These are phyloP conservation scores for Euphydryas editha DNA, from an alignment of 2,888 invertebrate genomes.

Conservation along the genomic window DNA sequence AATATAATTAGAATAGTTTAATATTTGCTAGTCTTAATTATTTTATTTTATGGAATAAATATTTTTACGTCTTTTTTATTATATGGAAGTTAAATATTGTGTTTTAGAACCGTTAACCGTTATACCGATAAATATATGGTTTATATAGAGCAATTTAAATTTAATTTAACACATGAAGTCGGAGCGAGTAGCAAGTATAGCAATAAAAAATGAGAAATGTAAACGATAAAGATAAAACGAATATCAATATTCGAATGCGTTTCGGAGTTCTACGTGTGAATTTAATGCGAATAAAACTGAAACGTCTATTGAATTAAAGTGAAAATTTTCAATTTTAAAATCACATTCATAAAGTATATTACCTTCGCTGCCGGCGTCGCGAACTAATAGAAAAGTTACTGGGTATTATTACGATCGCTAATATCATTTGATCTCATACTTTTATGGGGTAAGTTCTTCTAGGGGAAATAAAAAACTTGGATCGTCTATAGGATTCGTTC, in stretches of 20 bases:
- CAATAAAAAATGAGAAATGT: background rate
- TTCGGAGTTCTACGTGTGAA: slow-evolving; percentile 16
- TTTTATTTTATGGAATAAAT: too few relatives aligned
- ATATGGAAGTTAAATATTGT: too few relatives aligned
- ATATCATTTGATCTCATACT: slow-evolving; percentile 32
- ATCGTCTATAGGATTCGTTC: slow-evolving; percentile 6
- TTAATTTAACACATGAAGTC: background rate
- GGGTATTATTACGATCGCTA: slow-evolving; percentile 26
- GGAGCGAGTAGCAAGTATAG: background rate
- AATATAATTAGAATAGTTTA: too few relatives aligned
- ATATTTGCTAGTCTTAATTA: too few relatives aligned
- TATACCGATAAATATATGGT: too few relatives aligned
- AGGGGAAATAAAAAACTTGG: slow-evolving; percentile 20
- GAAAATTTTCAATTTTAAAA: slow-evolving; percentile 29
- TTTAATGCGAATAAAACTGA: slow-evolving; percentile 18
- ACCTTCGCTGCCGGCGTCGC: slow-evolving; percentile 18
- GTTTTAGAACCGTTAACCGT: too few relatives aligned
- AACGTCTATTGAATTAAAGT: slow-evolving; percentile 22
- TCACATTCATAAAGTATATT: slow-evolving; percentile 27
- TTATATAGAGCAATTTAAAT: too few relatives aligned
- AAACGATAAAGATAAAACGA: slow-evolving; percentile 9
- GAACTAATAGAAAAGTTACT: slow-evolving; percentile 34
- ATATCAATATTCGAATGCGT: slow-evolving; percentile 21
- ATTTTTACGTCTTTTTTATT: too few relatives aligned
- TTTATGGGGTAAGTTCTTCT: slow-evolving; percentile 26